Base-by-base conservation (phyloP, 2,797 vertebrate species). In the Erethizon dorsatum region DNA sequence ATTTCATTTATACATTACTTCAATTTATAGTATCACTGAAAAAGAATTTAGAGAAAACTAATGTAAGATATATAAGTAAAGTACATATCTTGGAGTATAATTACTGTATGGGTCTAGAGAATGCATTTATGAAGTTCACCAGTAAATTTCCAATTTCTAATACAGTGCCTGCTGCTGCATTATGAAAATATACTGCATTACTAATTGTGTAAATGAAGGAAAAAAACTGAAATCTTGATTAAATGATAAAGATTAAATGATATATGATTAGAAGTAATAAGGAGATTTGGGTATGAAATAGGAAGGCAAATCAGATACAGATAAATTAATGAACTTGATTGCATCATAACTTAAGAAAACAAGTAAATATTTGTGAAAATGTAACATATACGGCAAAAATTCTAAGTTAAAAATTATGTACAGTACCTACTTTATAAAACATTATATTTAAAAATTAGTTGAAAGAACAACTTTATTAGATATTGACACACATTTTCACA, bases 291-390 rank as follows among this genome's bases (percentile, higher is more conserved):
- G 24, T 57, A 73, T 63, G 18, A 95, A 89, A 83, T 77, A 79
- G 63, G 24, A 87, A 24, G 52, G 20, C 18, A 91, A 91, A 94
- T 91, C 61, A 91, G 52, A 41, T 83, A 88, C 84, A 31, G 28
- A 83, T 86, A 85, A 95, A 93, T 91, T 50, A 65, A 84, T 69
- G 7, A 95, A 33, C 5, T 47, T 18, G 17, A 59, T 61, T 79
- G 26, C 4, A 65, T 24, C 79, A 88, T 54, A 78, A 90, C 22
- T 10, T 20, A 90, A 82, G 47, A 95, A 86, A 87, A 31, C 26
- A 22, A 63, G 50, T 75, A 88, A 87, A 89, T 89, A 89, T 79
- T 88, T 87, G 24, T 84, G 50, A 93, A 88, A 96, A 96, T 96
- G 24, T 61, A 95, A 59, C 18, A 91, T 33, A 83, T 13, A 14